A percentile compares a stretch with the other conserved stretches of the same genome.
Evolutionary conservation across 2,113 vertebrate genomes (phyloP).

Genomic region (Ciconia stormi): DNA sequence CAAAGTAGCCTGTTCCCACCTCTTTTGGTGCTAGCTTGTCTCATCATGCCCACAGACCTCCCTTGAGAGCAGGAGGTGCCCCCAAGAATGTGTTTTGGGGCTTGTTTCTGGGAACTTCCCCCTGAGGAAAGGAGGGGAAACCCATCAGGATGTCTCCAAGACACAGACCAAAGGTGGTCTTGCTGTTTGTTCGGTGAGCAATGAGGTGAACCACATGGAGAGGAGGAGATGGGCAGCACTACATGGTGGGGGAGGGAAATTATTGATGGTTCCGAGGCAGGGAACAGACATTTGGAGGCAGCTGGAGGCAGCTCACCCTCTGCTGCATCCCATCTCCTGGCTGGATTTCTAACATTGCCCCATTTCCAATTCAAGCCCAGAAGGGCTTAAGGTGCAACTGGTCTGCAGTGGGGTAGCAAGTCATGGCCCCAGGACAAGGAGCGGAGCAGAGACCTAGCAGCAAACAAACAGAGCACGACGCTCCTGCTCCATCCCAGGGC

Average conservation of each 20-base stretch:
- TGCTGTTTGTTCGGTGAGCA: neutral
- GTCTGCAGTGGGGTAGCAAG: conserved; percentile 51
- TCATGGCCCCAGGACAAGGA: neutral
- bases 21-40: conserved; percentile 28
- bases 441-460: conserved; percentile 60
- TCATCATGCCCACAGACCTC: neutral
- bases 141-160: neutral
- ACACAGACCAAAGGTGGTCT: neutral
- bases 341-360: conserved; percentile 26
- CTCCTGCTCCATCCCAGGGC: conserved; percentile 4
- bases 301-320: neutral
- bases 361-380: conserved; percentile 50
- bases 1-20: neutral
- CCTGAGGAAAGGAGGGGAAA: neutral
- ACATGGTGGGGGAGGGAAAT: neutral
- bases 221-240: neutral
- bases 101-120: neutral
- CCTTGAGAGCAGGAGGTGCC: neutral
- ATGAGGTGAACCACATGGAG: neutral
- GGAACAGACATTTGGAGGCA: conserved; percentile 1
- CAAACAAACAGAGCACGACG: neutral
- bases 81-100: neutral
- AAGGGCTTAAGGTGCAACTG: conserved; percentile 57
- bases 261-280: neutral
- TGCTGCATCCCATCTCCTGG: conserved; percentile 36